Conservation (phyloP, 1,140 invertebrate genomes). For the Trichogramma pretiosum region DNA sequence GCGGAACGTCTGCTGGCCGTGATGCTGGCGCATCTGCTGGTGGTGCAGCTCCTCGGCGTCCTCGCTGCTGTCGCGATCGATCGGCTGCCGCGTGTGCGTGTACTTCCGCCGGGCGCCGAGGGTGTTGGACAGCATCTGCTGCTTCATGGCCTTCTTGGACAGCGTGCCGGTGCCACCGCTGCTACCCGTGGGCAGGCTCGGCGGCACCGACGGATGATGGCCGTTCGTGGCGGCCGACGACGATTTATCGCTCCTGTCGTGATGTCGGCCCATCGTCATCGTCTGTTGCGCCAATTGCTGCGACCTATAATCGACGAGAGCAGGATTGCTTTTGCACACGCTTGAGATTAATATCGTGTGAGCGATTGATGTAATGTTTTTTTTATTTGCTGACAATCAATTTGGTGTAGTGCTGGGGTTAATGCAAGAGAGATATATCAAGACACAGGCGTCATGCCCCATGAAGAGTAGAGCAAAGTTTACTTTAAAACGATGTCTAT, state of each 20-base stretch:
- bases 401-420: too few species aligned
- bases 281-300: constrained; percentile 42
- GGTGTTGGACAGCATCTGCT: constrained; percentile 57
- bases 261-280: constrained; percentile 37
- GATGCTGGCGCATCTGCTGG: constrained; percentile 20
- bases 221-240: constrained; percentile 38
- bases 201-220: too few species aligned
- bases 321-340: neutral
- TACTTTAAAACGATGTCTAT: too few species aligned
- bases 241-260: constrained; percentile 40
- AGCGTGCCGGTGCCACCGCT: constrained; percentile 28
- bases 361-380: too few species aligned
- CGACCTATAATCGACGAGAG: constrained; percentile 7
- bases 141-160: constrained; percentile 39
- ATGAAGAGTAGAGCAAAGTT: too few species aligned
- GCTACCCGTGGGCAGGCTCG: constrained; percentile 2
- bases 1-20: constrained; percentile 56
- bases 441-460: too few species aligned
- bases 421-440: too few species aligned
- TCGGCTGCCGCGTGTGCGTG: constrained; percentile 75
- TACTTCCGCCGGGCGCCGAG: constrained; percentile 69
- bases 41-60: constrained; percentile 31
- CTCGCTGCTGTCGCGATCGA: constrained; percentile 64
- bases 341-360: too few species aligned
- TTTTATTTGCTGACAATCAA: too few species aligned